Evolutionary conservation across 2,113 vertebrate genomes (phyloP), one percentile per base, ranked within the genome.

Genomic region (Nesogale talazaci): DNA sequence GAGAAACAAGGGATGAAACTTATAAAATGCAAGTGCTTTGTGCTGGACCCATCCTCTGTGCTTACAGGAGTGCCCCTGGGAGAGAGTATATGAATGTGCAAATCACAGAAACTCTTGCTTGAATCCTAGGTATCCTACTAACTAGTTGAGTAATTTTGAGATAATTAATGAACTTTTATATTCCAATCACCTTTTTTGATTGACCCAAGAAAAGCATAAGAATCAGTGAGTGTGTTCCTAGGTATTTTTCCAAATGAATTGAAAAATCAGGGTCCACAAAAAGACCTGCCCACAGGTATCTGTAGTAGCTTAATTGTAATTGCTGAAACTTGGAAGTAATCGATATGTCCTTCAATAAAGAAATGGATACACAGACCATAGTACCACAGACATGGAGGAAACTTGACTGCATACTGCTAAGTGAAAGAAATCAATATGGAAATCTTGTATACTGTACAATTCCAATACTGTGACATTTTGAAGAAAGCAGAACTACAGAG

Each of bases 1-100:
- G 72, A 65, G 29, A 77, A 2, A 25, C 82, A 59, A 59, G 85
- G 84, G 40, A 61, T 34, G 46, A 72, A 88, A 80, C n/a, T 86
- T 70, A 29, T 67, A 17, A 90, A 80, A 61, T 12, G 3, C 23
- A 86, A 86, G 25, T 14, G 40, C 6, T 52, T 40, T 86, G 65
- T 16, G 29, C 79, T 22, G 85, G 29, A 31, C 19, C 0, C 10
- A 0, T 10, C 27, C 22, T 2, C 31, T 5, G 10, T 3, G 29
- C 34, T 46, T 52, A 16, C 31, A 65, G 25, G 34, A 88, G 22
- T 36, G 40, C 29, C 17, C 0, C 0, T 5, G 29, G n/a, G 27
- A 22, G 57, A 52, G 34, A 85, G n/a, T 16, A 57, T 9, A 0
- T 57, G 56, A 29, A 10, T 9, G 34, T 61, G 1, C 1, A 34